These are phyloP conservation scores for Ichneumon xanthorius DNA, from an alignment of 2,888 invertebrate species.

Conservation along the genomic window DNA sequence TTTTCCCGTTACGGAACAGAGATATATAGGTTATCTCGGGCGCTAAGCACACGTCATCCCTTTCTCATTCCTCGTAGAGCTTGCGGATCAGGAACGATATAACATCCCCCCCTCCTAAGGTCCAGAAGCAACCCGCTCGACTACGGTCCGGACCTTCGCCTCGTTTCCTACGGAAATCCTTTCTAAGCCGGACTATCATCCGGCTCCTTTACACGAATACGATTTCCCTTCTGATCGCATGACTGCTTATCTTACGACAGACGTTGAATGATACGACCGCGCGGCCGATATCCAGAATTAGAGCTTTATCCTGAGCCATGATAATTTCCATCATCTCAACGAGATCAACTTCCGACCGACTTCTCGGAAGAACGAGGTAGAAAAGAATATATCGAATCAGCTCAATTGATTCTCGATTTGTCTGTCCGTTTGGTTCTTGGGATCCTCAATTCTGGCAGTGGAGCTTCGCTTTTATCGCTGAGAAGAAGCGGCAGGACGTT, in stretches of 20 bases:
- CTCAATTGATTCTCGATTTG: background rate
- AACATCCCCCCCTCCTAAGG: constrained; percentile 41
- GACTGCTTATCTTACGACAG: constrained; percentile 74
- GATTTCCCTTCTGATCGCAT: constrained; percentile 76
- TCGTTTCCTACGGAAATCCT: constrained; percentile 64
- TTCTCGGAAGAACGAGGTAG: background rate
- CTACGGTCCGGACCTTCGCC: constrained; percentile 35
- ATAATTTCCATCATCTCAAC: constrained; percentile 63
- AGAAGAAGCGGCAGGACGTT: background rate
- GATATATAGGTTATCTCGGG: constrained; percentile 32
- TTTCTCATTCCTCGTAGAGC: constrained; percentile 45
- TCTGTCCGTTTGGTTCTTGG: constrained; percentile 1
- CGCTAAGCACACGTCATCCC: constrained; percentile 48
- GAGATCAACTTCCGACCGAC: constrained; percentile 16
- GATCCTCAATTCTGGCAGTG: constrained; percentile 10
- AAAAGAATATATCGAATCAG: constrained; percentile 12
- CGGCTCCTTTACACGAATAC: constrained; percentile 74
- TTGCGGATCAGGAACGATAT: constrained; percentile 43
- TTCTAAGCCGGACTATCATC: constrained; percentile 68
- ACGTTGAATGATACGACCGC: constrained; percentile 71
- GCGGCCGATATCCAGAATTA: constrained; percentile 72
- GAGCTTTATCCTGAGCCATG: constrained; percentile 70
- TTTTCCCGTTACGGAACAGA: constrained; percentile 33
- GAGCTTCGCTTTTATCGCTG: background rate
- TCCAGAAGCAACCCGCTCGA: constrained; percentile 43